Base-by-base conservation (phyloP, 2,797 vertebrate species). In the Oreochromis mossambicus region DNA sequence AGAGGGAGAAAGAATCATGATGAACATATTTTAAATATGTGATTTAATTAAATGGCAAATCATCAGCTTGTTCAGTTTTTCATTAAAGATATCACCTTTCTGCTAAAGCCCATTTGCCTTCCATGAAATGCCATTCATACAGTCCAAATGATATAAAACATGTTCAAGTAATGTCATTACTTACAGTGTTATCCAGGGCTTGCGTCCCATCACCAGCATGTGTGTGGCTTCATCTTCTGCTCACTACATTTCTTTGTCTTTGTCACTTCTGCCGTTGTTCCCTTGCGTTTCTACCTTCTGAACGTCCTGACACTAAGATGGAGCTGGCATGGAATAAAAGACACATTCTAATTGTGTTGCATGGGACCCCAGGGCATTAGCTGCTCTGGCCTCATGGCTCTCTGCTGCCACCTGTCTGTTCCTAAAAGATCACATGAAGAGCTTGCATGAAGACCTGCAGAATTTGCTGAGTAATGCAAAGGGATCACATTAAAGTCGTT, bases 341-440 rank as follows among this genome's bases (percentile, higher is more conserved):
- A 91, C 88, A 84, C 88, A 87, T 92, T 93, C 89, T 91, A 93
- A 93, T 94, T 94, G 89, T 90, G 85, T 80, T 87, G 83, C 83
- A 81, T 56, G 78, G 89, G 88, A 91, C 78, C 82, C 87, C 77
- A 80, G 78, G 82, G 90, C 89, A 85, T 80, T 58, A 58, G 80
- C 63, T 29, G 70, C 63, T 50, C 77, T 2, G 46, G 83, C 80
- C 88, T 92, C 88, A 84, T 92, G 94, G 97, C 97, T 92, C 97
- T 97, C 95, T 99, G 97, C 98, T 99, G 98, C 98, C 98, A 98
- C 97, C 98, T 99, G 97, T 97, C 97, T 98, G 97, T 95, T 88
- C 92, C 92, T 63, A 5, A 55, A 51, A 61, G 81, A 82, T 61
- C 38, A 70, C 50, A 51, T 41, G 29, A 52, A 61, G 79, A 63